Evolutionary conservation across 2,888 invertebrate genomes (phyloP).

Genomic region (Drosophila dives): DNA sequence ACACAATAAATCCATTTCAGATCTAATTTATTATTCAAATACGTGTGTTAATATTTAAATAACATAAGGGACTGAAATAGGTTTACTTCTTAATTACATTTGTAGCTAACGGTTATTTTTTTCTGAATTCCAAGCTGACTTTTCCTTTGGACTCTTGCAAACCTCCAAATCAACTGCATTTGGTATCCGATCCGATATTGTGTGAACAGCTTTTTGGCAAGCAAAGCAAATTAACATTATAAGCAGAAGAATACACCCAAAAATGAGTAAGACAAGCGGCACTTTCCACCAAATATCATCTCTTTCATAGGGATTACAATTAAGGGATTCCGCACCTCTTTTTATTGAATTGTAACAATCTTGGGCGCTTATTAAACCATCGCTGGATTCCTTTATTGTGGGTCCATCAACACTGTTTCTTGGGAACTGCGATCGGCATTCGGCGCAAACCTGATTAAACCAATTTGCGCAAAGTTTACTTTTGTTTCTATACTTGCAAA

Average conservation of each 20-base stretch:
- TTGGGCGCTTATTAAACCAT: slow-evolving; percentile 43
- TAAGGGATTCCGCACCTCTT: neutral
- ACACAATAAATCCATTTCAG: slow-evolving; percentile 39
- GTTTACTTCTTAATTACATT: neutral
- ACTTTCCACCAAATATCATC: slow-evolving; percentile 60
- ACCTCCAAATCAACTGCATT: slow-evolving; percentile 6
- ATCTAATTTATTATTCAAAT: neutral
- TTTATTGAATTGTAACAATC: slow-evolving; percentile 61
- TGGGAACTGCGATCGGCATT: slow-evolving; percentile 39
- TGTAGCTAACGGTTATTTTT: neutral
- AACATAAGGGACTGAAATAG: neutral
- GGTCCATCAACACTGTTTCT: neutral
- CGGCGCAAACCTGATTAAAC: slow-evolving; percentile 44
- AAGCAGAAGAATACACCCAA: slow-evolving; percentile 32
- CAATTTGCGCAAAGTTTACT: slow-evolving; percentile 41
- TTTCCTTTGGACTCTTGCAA: neutral
- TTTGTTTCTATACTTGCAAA: slow-evolving; percentile 38
- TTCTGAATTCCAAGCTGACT: too few relatives aligned
- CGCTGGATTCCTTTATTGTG: neutral
- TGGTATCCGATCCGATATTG: neutral
- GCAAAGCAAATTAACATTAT: slow-evolving; percentile 21
- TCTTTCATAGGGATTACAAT: neutral
- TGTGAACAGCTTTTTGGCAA: slow-evolving; percentile 19
- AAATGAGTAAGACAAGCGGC: slow-evolving; percentile 45
- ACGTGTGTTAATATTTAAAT: neutral